Evolutionary conservation across 2,888 invertebrate genomes (phyloP).

Genomic region (Druceiella hillmani): DNA sequence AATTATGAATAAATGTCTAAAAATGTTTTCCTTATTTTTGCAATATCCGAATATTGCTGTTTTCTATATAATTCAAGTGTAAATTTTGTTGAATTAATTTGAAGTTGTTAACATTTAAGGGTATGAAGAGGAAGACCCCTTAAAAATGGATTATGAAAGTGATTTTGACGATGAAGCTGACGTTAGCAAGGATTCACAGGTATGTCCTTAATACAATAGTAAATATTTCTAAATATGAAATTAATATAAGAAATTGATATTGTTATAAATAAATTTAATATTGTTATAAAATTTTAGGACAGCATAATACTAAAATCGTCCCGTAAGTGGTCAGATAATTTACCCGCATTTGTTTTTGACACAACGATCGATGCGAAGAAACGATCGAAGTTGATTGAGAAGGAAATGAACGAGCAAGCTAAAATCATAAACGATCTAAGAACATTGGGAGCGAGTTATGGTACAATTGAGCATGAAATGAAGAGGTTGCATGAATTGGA

Average conservation of each 20-base stretch:
- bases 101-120: constrained; percentile 31
- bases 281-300: constrained; percentile 41
- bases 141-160: constrained; percentile 67
- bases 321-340: constrained; percentile 64
- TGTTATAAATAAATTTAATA: constrained; percentile 6
- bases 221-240: background rate
- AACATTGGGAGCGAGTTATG: constrained; percentile 81
- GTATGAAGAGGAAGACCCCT: constrained; percentile 76
- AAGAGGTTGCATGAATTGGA: constrained; percentile 89
- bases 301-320: constrained; percentile 59
- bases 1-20: too few species aligned
- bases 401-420: constrained; percentile 96
- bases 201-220: constrained; percentile 25
- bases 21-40: too few species aligned
- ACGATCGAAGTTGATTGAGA: constrained; percentile 89
- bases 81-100: too few species aligned
- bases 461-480: constrained; percentile 89
- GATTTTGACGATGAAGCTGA: constrained; percentile 70
- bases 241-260: background rate
- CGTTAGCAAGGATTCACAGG: constrained; percentile 53
- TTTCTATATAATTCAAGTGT: too few species aligned
- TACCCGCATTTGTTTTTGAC: constrained; percentile 82
- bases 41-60: too few species aligned
- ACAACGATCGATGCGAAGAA: constrained; percentile 72
- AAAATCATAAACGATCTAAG: constrained; percentile 91